Base-by-base conservation (phyloP, 2,888 invertebrate species). In the Autographa gamma region DNA sequence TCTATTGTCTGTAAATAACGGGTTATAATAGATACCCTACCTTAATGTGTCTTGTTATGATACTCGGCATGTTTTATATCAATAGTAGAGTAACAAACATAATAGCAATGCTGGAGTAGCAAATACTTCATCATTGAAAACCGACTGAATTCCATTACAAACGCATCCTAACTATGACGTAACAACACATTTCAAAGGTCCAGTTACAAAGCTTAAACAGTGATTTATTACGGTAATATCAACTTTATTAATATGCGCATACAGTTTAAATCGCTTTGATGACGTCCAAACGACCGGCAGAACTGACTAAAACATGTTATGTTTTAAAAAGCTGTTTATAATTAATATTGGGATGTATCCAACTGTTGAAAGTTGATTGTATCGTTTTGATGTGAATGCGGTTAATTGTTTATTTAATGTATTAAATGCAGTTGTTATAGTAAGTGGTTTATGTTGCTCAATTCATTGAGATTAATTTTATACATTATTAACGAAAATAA, bases 231-330 rank as follows among this genome's bases (percentile, higher is more conserved):
- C 69, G 62, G 43, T 63, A 78, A 78, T 73, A 67, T 58, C 16
- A 73, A 65, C 78, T 67, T 73, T 31, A 73, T 65, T n/a, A 16
- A n/a, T 48, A 60, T 19, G 32, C 18, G 0, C 41, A 66, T 77
- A 78, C 58, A 60, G 62, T 81, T 81, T 78, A 59, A 77, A 77
- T 78, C 60, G 81, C 78, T 81, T 73, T 81, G 73, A 69, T 81
- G 81, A 69, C 66, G 52, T 41, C 38, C 32, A 25, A 73, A 73
- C 64, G 81, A 73, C 59, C 69, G 59, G 34, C 60, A 38, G 38
- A 66, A 66, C 63, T 80, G n/a, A 16, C n/a, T n/a, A n/a, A n/a
- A n/a, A 66, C 59, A 77, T 59, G 31, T 72, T 67, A 72, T 77
- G 59, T 72, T 77, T 63, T 54, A 65, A 72, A 74, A 69, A 66